phyloP scores from a whole-genome alignment of 2,797 vertebrate species.

The Parauchenoglanis ngamensis region DNA sequence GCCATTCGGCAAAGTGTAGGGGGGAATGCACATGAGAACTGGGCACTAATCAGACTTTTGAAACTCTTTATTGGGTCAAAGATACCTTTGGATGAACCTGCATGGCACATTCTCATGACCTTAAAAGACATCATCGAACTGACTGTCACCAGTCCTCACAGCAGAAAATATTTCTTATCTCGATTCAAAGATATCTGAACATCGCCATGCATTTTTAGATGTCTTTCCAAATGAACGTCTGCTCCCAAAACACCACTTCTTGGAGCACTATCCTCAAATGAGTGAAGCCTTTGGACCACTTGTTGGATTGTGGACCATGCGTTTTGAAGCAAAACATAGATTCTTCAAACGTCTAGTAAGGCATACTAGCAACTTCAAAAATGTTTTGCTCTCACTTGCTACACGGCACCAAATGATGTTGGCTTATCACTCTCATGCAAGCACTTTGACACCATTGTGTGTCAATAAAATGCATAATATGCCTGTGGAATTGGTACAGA shows the following conservation, averaged over 20 bases:
- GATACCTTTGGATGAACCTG: conserved; percentile 48
- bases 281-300: conserved; percentile 10
- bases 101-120: conserved; percentile 53
- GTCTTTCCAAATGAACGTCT: neutral
- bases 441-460: neutral
- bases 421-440: conserved; percentile 32
- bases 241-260: conserved; percentile 50
- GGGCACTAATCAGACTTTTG: conserved; percentile 47
- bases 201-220: neutral
- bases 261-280: conserved; percentile 49
- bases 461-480: too few species aligned
- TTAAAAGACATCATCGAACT: conserved; percentile 57
- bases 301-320: neutral
- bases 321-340: neutral
- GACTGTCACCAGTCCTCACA: conserved; percentile 52
- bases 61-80: conserved; percentile 50
- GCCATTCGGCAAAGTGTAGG: neutral
- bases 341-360: conserved; percentile 35
- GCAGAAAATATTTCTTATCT: conserved; percentile 45
- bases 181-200: neutral
- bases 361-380: conserved; percentile 53
- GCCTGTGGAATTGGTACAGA: too few species aligned
- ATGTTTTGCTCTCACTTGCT: conserved; percentile 51
- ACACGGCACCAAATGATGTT: conserved; percentile 54
- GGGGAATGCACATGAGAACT: conserved; percentile 48